Percentiles rank a stretch among this genome's conserved stretches.
phyloP scores from a whole-genome alignment of 1,140 invertebrate genomes.

The Octopus sinensis region DNA sequence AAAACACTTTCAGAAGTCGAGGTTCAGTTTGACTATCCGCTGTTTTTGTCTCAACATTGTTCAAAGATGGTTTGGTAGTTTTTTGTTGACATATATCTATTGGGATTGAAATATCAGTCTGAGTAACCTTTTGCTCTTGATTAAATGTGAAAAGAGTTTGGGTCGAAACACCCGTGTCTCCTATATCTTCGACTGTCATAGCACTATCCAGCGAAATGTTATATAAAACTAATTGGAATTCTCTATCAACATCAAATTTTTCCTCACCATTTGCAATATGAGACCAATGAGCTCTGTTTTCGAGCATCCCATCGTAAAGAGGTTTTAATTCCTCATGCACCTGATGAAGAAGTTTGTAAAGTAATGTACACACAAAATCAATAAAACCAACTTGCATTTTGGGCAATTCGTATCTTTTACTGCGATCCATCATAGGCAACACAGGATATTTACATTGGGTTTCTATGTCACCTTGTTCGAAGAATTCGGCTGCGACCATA shows the following conservation, averaged over 20 bases:
- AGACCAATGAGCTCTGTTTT: background rate
- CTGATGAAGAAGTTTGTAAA: background rate
- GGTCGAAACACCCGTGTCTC: background rate
- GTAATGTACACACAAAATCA: background rate
- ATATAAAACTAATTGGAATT: background rate
- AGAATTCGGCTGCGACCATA: background rate
- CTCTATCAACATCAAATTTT: background rate
- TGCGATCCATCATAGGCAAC: background rate
- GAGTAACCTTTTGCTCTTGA: background rate
- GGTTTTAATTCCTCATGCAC: background rate
- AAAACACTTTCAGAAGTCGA: too few species aligned
- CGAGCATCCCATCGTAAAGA: background rate
- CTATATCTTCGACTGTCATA: background rate
- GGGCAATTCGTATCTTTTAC: background rate
- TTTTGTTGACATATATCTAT: background rate
- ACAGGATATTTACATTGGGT: background rate
- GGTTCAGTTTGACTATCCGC: too few species aligned
- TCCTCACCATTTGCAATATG: background rate
- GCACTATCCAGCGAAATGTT: background rate
- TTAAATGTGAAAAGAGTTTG: background rate
- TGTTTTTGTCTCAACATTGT: too few species aligned
- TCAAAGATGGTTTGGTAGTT: too few species aligned
- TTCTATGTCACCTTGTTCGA: background rate
- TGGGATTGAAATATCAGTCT: background rate
- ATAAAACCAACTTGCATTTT: background rate